A percentile compares a stretch with the other conserved stretches of the same genome.
phyloP scores from a whole-genome alignment of 2,888 invertebrate genomes.

The Nipponacmea schrenckii region DNA sequence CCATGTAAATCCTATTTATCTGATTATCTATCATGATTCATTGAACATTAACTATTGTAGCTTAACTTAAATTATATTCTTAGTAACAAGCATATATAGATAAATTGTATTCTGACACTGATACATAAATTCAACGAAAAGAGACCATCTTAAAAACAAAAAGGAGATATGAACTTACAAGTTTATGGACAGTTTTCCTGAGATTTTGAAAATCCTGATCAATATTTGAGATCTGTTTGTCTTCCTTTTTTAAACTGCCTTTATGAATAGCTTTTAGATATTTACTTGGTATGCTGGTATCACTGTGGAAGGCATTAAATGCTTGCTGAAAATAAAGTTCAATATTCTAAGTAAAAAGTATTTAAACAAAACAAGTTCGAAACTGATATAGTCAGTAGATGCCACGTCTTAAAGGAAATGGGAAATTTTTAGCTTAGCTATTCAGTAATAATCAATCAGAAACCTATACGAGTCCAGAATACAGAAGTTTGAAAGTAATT shows the following conservation, averaged over 20 bases:
- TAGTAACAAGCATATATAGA: background rate
- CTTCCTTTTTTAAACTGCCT: background rate
- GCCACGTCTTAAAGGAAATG: too few relatives aligned
- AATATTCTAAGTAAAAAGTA: too few relatives aligned
- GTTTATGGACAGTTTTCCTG: background rate
- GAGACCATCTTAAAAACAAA: background rate
- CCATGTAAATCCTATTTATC: too few relatives aligned
- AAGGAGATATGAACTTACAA: background rate
- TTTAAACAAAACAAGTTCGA: too few relatives aligned
- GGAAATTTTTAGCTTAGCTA: too few relatives aligned
- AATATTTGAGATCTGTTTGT: background rate
- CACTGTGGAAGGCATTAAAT: background rate
- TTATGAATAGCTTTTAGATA: background rate
- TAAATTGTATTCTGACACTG: background rate
- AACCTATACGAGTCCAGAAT: too few relatives aligned
- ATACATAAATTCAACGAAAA: background rate
- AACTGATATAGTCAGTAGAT: too few relatives aligned
- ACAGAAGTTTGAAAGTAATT: too few relatives aligned
- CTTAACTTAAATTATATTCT: too few relatives aligned
- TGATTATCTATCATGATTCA: too few relatives aligned
- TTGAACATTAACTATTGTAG: too few relatives aligned
- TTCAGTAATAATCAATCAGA: too few relatives aligned
- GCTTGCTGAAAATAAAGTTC: background rate
- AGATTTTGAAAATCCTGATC: background rate
- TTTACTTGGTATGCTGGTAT: background rate